Conservation (phyloP, 2,113 vertebrate species). For the Hoplias malabaricus region DNA sequence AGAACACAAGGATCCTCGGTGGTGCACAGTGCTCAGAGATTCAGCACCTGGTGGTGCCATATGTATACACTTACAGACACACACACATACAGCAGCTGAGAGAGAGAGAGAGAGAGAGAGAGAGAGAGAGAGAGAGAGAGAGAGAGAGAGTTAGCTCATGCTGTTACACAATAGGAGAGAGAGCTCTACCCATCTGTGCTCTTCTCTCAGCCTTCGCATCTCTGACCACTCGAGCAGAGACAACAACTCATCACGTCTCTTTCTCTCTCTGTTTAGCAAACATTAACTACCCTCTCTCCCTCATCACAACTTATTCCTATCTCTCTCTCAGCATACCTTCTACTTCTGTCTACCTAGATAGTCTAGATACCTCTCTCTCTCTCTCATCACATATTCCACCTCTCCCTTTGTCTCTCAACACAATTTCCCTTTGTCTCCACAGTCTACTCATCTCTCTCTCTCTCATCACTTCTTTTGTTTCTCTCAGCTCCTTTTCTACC, state of each 20-base stretch:
- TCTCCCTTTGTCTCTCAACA: background rate
- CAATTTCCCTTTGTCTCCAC: background rate
- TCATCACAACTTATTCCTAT: slow-evolving; percentile 12
- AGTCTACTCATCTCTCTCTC: background rate
- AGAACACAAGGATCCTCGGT: slow-evolving; percentile 8
- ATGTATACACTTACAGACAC: background rate
- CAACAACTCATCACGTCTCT: slow-evolving; percentile 59
- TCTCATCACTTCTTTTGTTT: background rate
- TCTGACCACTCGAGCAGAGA: slow-evolving; percentile 68
- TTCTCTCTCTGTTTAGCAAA: no score
- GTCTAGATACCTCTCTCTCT: background rate
- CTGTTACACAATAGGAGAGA: slow-evolving; percentile 73
- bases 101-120: slow-evolving; percentile 1
- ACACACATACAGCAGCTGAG: slow-evolving; percentile 19
- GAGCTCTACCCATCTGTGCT: slow-evolving; percentile 73
- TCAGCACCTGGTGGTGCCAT: slow-evolving; percentile 26
- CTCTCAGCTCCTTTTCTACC: background rate
- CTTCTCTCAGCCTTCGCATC: slow-evolving; percentile 69
- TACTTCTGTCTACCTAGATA: background rate
- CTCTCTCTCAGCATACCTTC: slow-evolving; percentile 7
- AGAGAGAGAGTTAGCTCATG: slow-evolving; percentile 53
- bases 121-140: background rate
- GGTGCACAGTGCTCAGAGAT: background rate
- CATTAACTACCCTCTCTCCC: slow-evolving; percentile 34
- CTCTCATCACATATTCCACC: background rate